Evolutionary conservation across 1,140 invertebrate species (phyloP), one percentile per base, ranked within the genome.

Genomic region (Stratiolaelaps scimitus): DNA sequence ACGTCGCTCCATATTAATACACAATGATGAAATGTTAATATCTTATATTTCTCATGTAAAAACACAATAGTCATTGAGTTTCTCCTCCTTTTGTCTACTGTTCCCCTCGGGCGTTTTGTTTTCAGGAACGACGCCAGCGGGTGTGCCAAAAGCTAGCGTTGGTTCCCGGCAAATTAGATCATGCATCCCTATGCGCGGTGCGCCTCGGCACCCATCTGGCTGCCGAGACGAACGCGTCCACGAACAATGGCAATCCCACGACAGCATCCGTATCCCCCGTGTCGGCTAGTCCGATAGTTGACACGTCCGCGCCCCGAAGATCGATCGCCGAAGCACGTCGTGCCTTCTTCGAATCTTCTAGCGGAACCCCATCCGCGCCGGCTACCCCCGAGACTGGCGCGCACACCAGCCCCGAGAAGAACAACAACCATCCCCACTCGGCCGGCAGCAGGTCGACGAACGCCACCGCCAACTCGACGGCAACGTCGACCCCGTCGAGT

Each of bases 91-190:
- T n/a, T n/a, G n/a, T n/a, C n/a, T n/a, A 6, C 34, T 40, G 10
- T 40, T 6, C 10, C 10, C 10, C 4, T 40, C 34, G 34, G 34
- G 34, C 10, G 15, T 23, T 2, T 15, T 26, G 26, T 26, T 60
- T 60, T 15, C 80, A 84, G 65, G 76, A 79, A 46, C 78, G 84
- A 68, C 76, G 85, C 30, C 82, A 84, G 71, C 81, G 82, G 69
- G 82, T 86, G 65, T 77, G 86, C 70, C 84, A 85, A 73, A 87
- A 81, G 78, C 81, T 83, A 70, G 81, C 82, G 65, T 76, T 82
- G 73, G 83, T 92, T 68, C 89, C 90, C 1, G 90, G 91, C n/a
- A 93, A 94, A 76, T 76, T 93, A 66, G 91, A 93, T 76, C 90
- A 93, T 75, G 90, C 90, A 20, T 87, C 87, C 7, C 83, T 90